phyloP scores from a whole-genome alignment of 2,888 invertebrate genomes.

The Gastrophysa polygoni region DNA sequence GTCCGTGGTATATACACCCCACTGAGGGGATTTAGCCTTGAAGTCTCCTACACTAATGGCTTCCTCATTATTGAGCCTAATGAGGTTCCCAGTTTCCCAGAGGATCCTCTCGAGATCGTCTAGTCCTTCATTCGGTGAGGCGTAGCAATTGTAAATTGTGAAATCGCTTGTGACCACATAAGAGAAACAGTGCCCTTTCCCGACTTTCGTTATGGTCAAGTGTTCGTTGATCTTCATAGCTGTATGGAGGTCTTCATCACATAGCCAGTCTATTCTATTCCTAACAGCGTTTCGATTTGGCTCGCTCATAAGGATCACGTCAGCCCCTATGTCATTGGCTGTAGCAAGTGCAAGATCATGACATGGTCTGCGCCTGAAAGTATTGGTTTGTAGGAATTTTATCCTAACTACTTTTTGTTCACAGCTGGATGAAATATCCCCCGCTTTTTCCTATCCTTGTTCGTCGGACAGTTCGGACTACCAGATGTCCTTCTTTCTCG shows the following conservation, averaged over 20 bases:
- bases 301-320: conserved; percentile 4
- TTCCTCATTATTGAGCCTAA: neutral
- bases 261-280: neutral
- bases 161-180: conserved; percentile 13
- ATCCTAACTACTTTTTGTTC: too few species aligned
- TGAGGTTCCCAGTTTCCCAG: conserved; percentile 3
- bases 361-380: conserved; percentile 10
- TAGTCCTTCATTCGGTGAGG: conserved; percentile 16
- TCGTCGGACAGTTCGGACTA: neutral
- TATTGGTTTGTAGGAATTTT: conserved; percentile 5
- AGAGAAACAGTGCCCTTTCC: conserved; percentile 22
- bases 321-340: neutral
- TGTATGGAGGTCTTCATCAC: conserved; percentile 19
- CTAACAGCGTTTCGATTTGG: neutral
- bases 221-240: conserved; percentile 22
- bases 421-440: too few species aligned
- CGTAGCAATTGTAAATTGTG: conserved; percentile 23
- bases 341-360: conserved; percentile 1
- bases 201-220: conserved; percentile 15
- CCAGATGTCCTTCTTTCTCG: neutral
- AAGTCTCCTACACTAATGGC: conserved; percentile 5
- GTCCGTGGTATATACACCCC: conserved; percentile 11
- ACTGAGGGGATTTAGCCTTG: conserved; percentile 18
- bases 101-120: conserved; percentile 6
- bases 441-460: neutral